phyloP scores from a whole-genome alignment of 2,113 vertebrate genomes.

The Excalfactoria chinensis region DNA sequence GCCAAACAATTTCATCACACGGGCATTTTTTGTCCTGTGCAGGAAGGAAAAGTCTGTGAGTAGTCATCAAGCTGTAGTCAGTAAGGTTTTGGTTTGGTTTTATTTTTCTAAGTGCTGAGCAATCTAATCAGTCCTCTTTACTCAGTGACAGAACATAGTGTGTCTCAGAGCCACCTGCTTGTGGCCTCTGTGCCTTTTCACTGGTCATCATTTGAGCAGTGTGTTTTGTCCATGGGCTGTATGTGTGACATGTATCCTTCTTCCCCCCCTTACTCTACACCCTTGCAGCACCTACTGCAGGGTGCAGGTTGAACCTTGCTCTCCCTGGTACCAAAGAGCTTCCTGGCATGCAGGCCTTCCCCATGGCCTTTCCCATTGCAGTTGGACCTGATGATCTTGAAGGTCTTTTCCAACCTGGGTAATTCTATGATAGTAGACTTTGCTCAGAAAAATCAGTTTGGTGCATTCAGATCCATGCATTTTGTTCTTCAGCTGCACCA shows the following conservation, averaged over 20 bases:
- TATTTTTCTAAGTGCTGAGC: not conserved
- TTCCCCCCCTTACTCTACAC: not conserved
- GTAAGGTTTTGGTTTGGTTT: not conserved
- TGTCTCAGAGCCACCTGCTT: not conserved
- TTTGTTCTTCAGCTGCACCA: not conserved
- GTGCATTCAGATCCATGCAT: not conserved
- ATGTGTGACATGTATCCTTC: fast-evolving
- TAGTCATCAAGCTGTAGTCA: not conserved
- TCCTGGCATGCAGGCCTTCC: not conserved
- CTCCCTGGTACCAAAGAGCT: not conserved
- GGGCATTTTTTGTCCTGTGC: not conserved
- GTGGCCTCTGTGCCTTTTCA: not conserved
- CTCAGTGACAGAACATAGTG: fast-evolving
- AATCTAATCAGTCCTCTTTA: fast-evolving
- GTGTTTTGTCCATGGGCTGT: not conserved
- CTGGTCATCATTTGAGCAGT: fast-evolving
- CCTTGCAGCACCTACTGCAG: not conserved
- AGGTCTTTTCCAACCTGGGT: too few relatives aligned
- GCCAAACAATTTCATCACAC: not conserved
- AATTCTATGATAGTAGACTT: too few relatives aligned
- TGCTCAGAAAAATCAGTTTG: not conserved
- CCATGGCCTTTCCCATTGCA: too few relatives aligned
- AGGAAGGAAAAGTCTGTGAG: not conserved
- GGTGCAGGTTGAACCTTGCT: not conserved
- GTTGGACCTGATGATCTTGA: too few relatives aligned